Evolutionary conservation across 2,113 vertebrate species (phyloP), one percentile per base, ranked within the genome.

Genomic region (Argyrosomus japonicus): DNA sequence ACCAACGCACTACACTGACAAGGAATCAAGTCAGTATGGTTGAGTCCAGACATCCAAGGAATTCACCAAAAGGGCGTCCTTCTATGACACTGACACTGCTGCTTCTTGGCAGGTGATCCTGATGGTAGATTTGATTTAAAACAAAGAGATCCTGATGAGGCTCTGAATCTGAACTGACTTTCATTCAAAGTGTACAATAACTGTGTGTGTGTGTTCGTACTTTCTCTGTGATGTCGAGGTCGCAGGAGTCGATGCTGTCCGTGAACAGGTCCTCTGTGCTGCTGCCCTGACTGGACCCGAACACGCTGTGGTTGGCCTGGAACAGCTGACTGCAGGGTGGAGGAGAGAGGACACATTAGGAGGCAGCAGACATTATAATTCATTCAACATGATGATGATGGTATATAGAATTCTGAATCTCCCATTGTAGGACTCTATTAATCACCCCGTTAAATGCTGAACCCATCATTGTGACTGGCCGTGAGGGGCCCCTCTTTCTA

Each of bases 211-310:
- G 27, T 61, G 51, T 63, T 4, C 25, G 27, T 91, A 99, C 98
- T 95, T 99, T 99, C 88, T 99, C 97, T 0, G 97, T 97, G 92
- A 99, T 98, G 92, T 99, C 98, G 0, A 97, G 96, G 81, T 99
- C 98, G 76, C 97, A 97, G 69, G 97, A 98, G 94, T 99, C 97
- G 14, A 99, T 97, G 91, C 97, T 99, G 88, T 99, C 98, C 32
- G 96, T 90, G 94, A 98, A 99, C 88, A 99, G 90, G 80, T 99
- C 98, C 92, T 99, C 98, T 0, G 97, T 99, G 95, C 98, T 99
- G 93, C 97, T 98, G 0, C 74, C 83, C 81, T 97, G 97, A 68
- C 97, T 98, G 92, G 97, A 99, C 91, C 97, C 99, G 78, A 98
- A 96, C 68, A 91, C 86, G 0, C 80, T 89, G 93, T 98, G 97